Evolutionary conservation across 2,888 invertebrate genomes (phyloP).

Genomic region (Allacma fusca): DNA sequence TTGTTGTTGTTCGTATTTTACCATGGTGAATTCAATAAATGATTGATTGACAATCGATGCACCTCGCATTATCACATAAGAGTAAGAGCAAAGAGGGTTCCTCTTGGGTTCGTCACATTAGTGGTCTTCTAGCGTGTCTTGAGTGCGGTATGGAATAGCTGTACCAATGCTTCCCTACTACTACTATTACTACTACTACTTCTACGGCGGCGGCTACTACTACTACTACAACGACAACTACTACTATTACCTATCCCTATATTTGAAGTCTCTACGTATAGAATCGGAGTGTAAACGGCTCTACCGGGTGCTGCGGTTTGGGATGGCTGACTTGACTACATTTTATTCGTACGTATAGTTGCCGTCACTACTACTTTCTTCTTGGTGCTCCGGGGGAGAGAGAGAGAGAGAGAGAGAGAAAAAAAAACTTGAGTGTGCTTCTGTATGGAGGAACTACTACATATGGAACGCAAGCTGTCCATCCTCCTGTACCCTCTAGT

Average conservation of each 20-base stretch:
- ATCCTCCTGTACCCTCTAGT: background rate
- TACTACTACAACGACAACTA: too few species aligned
- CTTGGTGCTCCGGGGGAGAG: background rate
- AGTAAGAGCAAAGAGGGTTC: slow-evolving; percentile 18
- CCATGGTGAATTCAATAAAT: slow-evolving; percentile 62
- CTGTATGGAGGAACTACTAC: background rate
- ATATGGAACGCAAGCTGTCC: background rate
- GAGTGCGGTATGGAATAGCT: background rate
- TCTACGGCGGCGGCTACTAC: too few species aligned
- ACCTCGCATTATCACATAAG: slow-evolving; percentile 28
- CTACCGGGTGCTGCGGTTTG: background rate
- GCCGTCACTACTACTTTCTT: background rate
- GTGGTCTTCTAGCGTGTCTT: slow-evolving; percentile 34
- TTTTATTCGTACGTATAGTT: background rate
- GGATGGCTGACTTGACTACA: background rate
- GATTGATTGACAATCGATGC: slow-evolving; percentile 62
- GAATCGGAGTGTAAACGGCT: too few species aligned
- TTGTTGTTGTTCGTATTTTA: slow-evolving; percentile 58
- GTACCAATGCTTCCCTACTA: background rate
- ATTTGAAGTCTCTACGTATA: background rate
- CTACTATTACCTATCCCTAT: background rate
- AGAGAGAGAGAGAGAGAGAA: too few species aligned
- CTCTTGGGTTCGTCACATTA: slow-evolving; percentile 44
- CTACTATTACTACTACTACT: too few species aligned
- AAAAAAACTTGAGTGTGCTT: background rate